Conservation (phyloP, 2,113 vertebrate species). For the Blennius ocellaris region DNA sequence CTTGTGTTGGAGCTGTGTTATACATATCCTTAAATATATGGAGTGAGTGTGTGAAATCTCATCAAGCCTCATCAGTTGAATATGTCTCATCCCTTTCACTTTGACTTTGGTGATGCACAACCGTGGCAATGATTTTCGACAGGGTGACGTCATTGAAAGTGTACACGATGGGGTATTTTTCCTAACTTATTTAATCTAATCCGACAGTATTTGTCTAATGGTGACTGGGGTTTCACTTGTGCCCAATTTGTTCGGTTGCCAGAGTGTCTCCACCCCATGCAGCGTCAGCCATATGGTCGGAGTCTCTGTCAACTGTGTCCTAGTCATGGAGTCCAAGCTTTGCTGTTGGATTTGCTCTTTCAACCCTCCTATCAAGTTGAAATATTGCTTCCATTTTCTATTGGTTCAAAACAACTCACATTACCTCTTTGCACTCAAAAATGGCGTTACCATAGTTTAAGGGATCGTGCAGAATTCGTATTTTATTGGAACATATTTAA, state of each 20-base stretch:
- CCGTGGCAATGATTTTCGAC: fast-evolving
- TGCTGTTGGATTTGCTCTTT: not conserved
- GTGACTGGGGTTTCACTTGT: slow-evolving; percentile 8
- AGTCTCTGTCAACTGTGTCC: slow-evolving; percentile 34
- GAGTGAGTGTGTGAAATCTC: not conserved
- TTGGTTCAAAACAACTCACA: not conserved
- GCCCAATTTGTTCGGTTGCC: slow-evolving; percentile 27
- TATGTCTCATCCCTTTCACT: not conserved
- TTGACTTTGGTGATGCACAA: not conserved
- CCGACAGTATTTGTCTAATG: not conserved
- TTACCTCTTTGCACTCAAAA: not conserved
- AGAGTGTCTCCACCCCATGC: slow-evolving; percentile 41
- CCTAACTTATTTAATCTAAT: slow-evolving; percentile 7
- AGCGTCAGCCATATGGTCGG: slow-evolving; percentile 49
- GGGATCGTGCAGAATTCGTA: not conserved
- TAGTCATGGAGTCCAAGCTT: not conserved
- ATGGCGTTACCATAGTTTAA: not conserved
- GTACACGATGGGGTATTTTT: not conserved
- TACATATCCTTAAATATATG: not conserved
- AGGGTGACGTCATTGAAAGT: not conserved
- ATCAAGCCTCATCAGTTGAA: not conserved
- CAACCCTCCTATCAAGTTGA: not conserved
- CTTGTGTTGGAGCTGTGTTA: not conserved
- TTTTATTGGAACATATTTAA: not conserved
- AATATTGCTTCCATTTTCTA: slow-evolving; percentile 2